A percentile compares a stretch with the other conserved stretches of the same genome.
Evolutionary conservation across 2,113 vertebrate genomes (phyloP).

Genomic region (Polyodon spathula): DNA sequence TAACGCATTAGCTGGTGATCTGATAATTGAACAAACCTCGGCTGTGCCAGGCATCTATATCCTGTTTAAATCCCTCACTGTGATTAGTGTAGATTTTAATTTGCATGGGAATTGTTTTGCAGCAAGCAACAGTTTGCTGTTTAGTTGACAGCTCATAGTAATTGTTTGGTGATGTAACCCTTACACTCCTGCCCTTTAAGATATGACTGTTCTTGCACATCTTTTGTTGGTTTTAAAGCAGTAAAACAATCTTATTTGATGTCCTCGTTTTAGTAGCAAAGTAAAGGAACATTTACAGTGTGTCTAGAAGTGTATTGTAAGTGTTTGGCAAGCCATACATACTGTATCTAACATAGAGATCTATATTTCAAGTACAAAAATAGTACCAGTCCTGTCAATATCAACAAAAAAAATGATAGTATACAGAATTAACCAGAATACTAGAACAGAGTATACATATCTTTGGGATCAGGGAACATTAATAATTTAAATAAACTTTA

Average conservation of each 20-base stretch:
- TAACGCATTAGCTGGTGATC: slow-evolving; percentile 18
- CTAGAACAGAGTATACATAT: too few relatives aligned
- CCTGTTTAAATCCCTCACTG: slow-evolving; percentile 27
- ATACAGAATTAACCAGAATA: too few relatives aligned
- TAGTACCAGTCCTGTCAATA: too few relatives aligned
- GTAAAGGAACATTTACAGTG: too few relatives aligned
- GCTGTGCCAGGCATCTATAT: slow-evolving; percentile 38
- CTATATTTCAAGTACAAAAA: too few relatives aligned
- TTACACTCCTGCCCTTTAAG: neutral
- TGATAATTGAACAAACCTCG: slow-evolving; percentile 22
- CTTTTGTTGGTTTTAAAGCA: neutral
- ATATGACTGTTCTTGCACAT: neutral
- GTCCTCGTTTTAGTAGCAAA: too few relatives aligned
- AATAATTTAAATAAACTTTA: too few relatives aligned
- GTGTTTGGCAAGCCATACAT: too few relatives aligned
- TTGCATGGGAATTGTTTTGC: slow-evolving; percentile 22
- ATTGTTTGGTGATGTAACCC: neutral
- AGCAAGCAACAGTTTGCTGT: slow-evolving; percentile 40
- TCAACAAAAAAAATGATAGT: neutral
- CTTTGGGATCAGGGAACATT: too few relatives aligned
- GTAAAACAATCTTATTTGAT: too few relatives aligned
- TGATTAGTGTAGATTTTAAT: slow-evolving; percentile 13
- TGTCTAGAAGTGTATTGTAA: too few relatives aligned
- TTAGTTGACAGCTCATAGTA: slow-evolving; percentile 1
- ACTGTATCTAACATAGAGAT: too few relatives aligned